Percentiles rank a stretch among this genome's conserved stretches.
phyloP scores from a whole-genome alignment of 2,113 vertebrate genomes.

The Callithrix jacchus region DNA sequence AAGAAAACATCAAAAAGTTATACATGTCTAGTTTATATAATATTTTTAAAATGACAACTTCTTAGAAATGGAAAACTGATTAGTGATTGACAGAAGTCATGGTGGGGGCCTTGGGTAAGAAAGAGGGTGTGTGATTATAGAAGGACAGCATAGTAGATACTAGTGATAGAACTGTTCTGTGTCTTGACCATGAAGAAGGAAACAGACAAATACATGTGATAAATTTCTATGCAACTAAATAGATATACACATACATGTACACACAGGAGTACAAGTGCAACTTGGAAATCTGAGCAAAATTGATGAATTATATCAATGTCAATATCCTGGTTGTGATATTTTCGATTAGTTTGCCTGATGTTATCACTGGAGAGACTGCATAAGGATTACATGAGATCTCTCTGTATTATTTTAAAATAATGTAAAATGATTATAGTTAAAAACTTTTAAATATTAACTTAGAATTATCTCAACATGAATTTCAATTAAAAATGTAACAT shows the following conservation, averaged over 20 bases:
- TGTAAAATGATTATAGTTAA: neutral
- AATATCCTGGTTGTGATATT: neutral
- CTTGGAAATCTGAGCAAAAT: neutral
- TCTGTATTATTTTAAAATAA: neutral
- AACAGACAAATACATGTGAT: neutral
- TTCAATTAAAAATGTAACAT: neutral
- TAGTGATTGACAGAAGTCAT: neutral
- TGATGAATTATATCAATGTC: neutral
- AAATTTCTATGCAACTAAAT: neutral
- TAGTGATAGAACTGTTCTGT: neutral
- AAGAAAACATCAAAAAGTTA: neutral
- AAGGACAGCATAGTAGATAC: neutral
- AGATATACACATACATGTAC: neutral
- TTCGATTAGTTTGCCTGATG: neutral
- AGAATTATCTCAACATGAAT: neutral
- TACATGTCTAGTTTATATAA: neutral
- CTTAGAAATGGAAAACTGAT: neutral
- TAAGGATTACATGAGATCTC: neutral
- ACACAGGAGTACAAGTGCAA: neutral
- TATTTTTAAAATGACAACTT: neutral
- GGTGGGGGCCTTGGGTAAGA: rapidly evolving
- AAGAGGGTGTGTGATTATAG: neutral
- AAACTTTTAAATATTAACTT: neutral
- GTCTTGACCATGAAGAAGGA: neutral
- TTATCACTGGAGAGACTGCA: neutral